phyloP scores from a whole-genome alignment of 2,888 invertebrate species.

The Macrosiphum euphorbiae region DNA sequence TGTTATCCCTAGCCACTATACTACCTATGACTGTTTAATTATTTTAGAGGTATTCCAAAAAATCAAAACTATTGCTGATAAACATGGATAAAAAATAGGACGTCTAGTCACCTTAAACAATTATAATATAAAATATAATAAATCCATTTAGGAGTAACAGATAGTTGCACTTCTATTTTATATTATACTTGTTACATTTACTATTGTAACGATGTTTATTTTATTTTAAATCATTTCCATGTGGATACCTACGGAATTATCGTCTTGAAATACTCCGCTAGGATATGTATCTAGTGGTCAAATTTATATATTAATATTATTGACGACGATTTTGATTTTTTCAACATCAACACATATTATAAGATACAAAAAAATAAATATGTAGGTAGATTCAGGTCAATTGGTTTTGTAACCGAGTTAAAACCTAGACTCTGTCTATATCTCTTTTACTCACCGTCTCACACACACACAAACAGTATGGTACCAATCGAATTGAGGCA shows the following conservation, averaged over 20 bases:
- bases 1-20: too few relatives aligned
- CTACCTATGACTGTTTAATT: too few relatives aligned
- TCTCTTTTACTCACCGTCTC: not conserved
- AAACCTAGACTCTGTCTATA: not conserved
- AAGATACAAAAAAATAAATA: not conserved
- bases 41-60: too few relatives aligned
- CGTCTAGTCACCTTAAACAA: too few relatives aligned
- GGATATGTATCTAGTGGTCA: not conserved
- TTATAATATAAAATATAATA: too few relatives aligned
- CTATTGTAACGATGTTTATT: not conserved
- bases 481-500: not conserved
- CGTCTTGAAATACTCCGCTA: not conserved
- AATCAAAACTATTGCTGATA: too few relatives aligned
- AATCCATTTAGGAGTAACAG: too few relatives aligned
- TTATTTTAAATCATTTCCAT: not conserved
- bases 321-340: not conserved
- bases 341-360: not conserved
- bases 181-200: not conserved
- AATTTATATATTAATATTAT: not conserved
- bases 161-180: too few relatives aligned
- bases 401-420: not conserved
- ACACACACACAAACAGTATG: not conserved
- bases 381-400: not conserved
- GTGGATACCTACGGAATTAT: not conserved
- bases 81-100: too few relatives aligned